These are phyloP conservation scores for Antennarius maculatus DNA, from an alignment of 2,797 vertebrate species.

Conservation along the genomic window DNA sequence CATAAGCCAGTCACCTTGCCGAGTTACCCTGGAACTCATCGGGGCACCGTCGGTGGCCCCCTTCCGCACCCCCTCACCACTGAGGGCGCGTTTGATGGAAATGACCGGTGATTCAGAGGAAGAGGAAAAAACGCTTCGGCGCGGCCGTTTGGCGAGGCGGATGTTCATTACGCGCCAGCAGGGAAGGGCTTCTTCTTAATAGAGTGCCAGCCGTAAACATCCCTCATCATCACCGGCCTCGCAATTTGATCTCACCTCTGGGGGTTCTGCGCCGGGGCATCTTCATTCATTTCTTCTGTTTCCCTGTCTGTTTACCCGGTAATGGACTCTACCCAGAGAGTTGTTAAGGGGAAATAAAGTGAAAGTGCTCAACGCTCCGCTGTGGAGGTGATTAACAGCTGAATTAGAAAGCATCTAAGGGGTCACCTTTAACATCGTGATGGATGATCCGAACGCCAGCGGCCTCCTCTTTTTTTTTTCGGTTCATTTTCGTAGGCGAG, in stretches of 20 bases:
- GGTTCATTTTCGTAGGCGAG: slow-evolving; percentile 7
- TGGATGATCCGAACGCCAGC: slow-evolving; percentile 57
- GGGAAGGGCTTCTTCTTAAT: slow-evolving; percentile 75
- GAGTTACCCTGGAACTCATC: slow-evolving; percentile 66
- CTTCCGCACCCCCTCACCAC: slow-evolving; percentile 33
- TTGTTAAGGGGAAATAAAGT: slow-evolving; percentile 65
- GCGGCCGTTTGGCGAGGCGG: slow-evolving; percentile 70
- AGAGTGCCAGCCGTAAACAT: slow-evolving; percentile 77
- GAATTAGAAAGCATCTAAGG: slow-evolving; percentile 72
- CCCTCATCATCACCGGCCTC: slow-evolving; percentile 72
- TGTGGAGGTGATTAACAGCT: slow-evolving; percentile 72
- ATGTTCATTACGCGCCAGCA: slow-evolving; percentile 78
- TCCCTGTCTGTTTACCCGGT: slow-evolving; percentile 74
- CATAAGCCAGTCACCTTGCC: slow-evolving; percentile 76
- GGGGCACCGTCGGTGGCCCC: slow-evolving; percentile 24
- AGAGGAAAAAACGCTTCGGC: slow-evolving; percentile 42
- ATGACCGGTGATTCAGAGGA: slow-evolving; percentile 72
- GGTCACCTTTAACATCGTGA: slow-evolving; percentile 76
- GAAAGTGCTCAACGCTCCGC: slow-evolving; percentile 60
- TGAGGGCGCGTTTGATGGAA: slow-evolving; percentile 72
- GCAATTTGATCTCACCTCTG: slow-evolving; percentile 77
- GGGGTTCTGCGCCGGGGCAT: slow-evolving; percentile 61
- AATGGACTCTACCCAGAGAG: slow-evolving; percentile 77
- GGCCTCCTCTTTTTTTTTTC: too few relatives aligned
- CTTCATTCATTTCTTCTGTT: slow-evolving; percentile 72